Percentiles rank a stretch among this genome's conserved stretches.
phyloP scores from a whole-genome alignment of 2,888 invertebrate genomes.

The Phortica magna region DNA sequence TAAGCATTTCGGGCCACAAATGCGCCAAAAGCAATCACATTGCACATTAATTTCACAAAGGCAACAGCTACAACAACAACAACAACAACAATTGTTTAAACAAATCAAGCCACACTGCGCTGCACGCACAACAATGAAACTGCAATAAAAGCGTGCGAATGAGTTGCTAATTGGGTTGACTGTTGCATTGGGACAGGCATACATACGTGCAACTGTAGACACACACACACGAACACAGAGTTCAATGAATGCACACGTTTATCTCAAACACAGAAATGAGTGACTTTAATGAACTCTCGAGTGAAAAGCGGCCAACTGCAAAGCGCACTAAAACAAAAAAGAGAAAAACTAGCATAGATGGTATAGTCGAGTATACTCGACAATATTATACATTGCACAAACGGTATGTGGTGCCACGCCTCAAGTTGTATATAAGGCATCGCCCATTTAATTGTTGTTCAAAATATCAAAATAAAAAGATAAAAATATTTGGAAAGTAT shows the following conservation, averaged over 20 bases:
- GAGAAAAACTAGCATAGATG: not conserved
- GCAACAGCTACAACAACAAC: not conserved
- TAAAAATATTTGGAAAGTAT: too few species aligned
- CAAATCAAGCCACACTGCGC: conserved; percentile 12
- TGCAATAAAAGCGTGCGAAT: conserved; percentile 26
- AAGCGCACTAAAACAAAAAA: not conserved
- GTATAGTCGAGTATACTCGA: too few species aligned
- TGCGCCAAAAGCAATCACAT: not conserved
- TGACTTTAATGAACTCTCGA: not conserved
- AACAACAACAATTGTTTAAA: conserved; percentile 21
- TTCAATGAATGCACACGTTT: not conserved
- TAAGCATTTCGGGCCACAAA: too few species aligned
- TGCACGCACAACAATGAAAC: conserved; percentile 1
- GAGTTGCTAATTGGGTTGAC: conserved; percentile 1
- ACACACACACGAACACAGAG: not conserved
- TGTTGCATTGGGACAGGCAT: not conserved
- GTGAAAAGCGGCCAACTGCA: not conserved
- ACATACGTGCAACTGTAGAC: not conserved
- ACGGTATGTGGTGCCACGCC: not conserved
- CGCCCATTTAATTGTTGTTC: too few species aligned
- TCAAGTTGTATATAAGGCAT: too few species aligned
- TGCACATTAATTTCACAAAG: not conserved
- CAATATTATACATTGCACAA: too few species aligned
- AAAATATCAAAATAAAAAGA: too few species aligned
- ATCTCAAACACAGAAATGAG: too few species aligned